phyloP scores from a whole-genome alignment of 2,113 vertebrate genomes.

The Sinosuthora webbiana region DNA sequence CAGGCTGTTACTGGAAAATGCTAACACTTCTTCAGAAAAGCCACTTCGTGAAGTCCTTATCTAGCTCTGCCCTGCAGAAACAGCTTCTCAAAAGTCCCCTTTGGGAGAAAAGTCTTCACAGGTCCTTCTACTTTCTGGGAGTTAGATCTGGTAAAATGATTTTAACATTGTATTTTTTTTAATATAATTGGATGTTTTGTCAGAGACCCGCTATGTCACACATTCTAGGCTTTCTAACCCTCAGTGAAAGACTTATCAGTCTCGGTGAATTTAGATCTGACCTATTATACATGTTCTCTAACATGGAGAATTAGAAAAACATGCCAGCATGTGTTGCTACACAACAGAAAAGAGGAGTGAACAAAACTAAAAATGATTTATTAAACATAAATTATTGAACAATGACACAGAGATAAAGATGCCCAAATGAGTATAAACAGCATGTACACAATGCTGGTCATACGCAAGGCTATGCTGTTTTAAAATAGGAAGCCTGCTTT shows the following conservation, averaged over 20 bases:
- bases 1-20: not conserved
- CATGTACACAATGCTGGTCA: not conserved
- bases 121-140: not conserved
- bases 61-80: not conserved
- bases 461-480: not conserved
- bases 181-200: not conserved
- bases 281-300: not conserved
- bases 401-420: not conserved
- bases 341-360: not conserved
- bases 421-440: not conserved
- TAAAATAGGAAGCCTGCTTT: not conserved
- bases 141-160: not conserved
- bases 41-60: not conserved
- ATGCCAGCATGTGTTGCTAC: not conserved
- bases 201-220: not conserved
- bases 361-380: not conserved
- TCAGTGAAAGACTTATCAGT: not conserved
- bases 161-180: not conserved
- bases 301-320: not conserved
- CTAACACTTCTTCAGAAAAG: not conserved
- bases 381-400: not conserved
- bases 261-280: not conserved
- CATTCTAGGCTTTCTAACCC: not conserved
- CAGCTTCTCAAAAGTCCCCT: not conserved
- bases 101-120: not conserved